These are phyloP conservation scores for Drosophila tropicalis DNA, from an alignment of 1,140 invertebrate species.

Conservation along the genomic window DNA sequence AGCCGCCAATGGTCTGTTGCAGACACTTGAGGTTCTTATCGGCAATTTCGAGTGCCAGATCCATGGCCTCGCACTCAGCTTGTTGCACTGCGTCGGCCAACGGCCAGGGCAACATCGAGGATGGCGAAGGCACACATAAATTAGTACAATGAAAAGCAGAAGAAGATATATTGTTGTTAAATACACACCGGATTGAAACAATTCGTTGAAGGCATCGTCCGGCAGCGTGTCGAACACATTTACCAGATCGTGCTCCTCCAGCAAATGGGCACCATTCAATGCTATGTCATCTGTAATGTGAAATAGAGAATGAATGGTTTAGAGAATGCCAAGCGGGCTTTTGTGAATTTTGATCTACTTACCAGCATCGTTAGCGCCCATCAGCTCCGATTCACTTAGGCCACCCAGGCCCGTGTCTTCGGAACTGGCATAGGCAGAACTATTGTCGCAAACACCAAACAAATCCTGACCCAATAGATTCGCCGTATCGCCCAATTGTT, in stretches of 20 bases:
- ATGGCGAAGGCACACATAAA: conserved; percentile 62
- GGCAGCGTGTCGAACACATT: conserved; percentile 95
- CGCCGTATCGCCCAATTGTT: conserved; percentile 54
- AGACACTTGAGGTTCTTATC: conserved; percentile 90
- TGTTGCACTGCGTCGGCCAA: conserved; percentile 86
- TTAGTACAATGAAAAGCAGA: conserved; percentile 71
- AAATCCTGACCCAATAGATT: conserved; percentile 73
- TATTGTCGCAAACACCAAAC: conserved; percentile 84
- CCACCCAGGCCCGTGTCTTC: conserved; percentile 85
- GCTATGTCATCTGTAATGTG: conserved; percentile 77
- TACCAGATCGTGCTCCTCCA: conserved; percentile 94
- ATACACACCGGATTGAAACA: conserved; percentile 87
- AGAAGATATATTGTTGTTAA: conserved; percentile 63
- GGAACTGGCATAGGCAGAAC: conserved; percentile 85
- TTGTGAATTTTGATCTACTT: conserved; percentile 18
- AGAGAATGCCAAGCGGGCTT: neutral
- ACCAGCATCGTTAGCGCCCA: conserved; percentile 81
- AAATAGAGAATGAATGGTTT: neutral
- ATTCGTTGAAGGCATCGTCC: conserved; percentile 95
- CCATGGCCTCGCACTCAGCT: conserved; percentile 92
- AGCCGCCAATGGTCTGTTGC: conserved; percentile 88
- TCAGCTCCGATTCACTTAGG: conserved; percentile 85
- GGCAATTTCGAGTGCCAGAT: conserved; percentile 92
- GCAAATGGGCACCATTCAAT: conserved; percentile 84
- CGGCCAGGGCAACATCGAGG: conserved; percentile 25